These are phyloP conservation scores for Meghimatium bilineatum DNA, from an alignment of 2,888 invertebrate genomes.

Conservation along the genomic window DNA sequence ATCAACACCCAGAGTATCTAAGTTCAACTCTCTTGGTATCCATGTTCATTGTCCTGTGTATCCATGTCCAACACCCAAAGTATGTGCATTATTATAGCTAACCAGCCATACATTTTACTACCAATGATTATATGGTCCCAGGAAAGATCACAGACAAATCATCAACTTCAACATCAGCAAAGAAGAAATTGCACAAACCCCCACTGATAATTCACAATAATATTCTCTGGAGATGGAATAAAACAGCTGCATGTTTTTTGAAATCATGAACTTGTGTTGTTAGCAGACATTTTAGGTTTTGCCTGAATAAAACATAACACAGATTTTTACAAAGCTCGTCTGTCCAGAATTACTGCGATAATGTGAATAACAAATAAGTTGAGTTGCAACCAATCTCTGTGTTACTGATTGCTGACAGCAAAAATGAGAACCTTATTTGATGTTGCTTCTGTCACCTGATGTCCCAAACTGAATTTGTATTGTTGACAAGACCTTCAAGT, in stretches of 20 bases:
- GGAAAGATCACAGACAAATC: background rate
- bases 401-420: background rate
- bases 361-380: background rate
- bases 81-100: too few species aligned
- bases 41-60: too few species aligned
- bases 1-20: too few species aligned
- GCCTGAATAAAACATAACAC: background rate
- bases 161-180: background rate
- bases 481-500: slow-evolving; percentile 65
- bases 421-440: background rate
- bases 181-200: background rate
- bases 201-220: background rate
- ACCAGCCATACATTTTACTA: too few species aligned
- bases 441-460: slow-evolving; percentile 57
- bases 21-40: too few species aligned
- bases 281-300: background rate
- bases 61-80: too few species aligned
- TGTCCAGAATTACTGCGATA: background rate
- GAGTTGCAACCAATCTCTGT: background rate
- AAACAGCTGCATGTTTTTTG: background rate
- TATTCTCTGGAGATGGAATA: background rate
- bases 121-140: too few species aligned
- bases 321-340: background rate
- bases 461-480: slow-evolving; percentile 66
- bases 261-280: background rate